phyloP scores from a whole-genome alignment of 2,888 invertebrate species.

The Pseudococcus viburni region DNA sequence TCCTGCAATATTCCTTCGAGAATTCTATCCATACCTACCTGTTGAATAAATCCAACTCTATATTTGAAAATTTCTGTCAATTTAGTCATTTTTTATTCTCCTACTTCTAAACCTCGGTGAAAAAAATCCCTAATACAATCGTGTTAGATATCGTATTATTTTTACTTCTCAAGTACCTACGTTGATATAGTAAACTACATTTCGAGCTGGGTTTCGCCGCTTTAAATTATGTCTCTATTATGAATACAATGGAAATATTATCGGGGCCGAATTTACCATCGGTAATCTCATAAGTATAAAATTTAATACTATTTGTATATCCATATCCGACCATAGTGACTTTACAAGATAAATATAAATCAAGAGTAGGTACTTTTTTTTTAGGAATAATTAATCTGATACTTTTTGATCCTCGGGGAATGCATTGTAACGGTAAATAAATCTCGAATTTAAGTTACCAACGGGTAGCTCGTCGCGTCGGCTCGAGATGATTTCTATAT shows the following conservation, averaged over 20 bases:
- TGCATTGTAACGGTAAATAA: constrained; percentile 52
- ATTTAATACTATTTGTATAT: constrained; percentile 57
- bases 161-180: neutral
- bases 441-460: constrained; percentile 48
- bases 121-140: too few species aligned
- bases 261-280: neutral
- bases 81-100: too few species aligned
- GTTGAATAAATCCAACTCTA: neutral
- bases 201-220: constrained; percentile 15
- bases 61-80: neutral
- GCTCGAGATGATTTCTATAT: constrained; percentile 16
- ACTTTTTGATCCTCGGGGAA: constrained; percentile 44
- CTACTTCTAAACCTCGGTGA: too few species aligned
- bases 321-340: constrained; percentile 1
- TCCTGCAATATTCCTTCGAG: too few species aligned
- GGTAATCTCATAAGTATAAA: constrained; percentile 38
- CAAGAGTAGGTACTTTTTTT: neutral
- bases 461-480: neutral
- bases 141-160: neutral
- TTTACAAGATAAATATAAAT: constrained; percentile 39
- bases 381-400: constrained; percentile 47
- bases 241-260: constrained; percentile 55
- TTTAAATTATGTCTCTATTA: constrained; percentile 53
- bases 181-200: too few species aligned
- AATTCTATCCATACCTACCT: neutral